Conservation (phyloP, 2,113 vertebrate species). For the Silurus glanis region DNA sequence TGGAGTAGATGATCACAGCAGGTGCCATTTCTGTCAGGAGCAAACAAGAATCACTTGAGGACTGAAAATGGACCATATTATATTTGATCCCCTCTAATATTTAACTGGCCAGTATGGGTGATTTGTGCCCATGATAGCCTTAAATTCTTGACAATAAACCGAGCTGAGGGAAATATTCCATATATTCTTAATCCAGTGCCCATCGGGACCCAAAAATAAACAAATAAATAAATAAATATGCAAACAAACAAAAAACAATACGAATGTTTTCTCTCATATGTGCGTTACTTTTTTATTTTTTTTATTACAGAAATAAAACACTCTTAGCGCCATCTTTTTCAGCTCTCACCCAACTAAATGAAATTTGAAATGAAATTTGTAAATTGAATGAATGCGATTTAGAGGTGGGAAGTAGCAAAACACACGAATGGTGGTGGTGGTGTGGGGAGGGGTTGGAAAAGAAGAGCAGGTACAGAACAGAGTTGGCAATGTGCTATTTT, state of each 20-base stretch:
- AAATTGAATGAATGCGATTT: constrained; percentile 18
- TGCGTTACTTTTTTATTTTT: neutral
- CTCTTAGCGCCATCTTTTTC: constrained; percentile 28
- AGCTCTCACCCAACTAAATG: constrained; percentile 4
- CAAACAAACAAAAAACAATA: no score
- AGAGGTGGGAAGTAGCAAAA: constrained; percentile 25
- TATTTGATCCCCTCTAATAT: no score
- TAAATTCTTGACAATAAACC: no score
- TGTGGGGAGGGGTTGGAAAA: no score
- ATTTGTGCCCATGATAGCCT: no score
- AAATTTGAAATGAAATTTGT: constrained; percentile 13
- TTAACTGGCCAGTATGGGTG: no score
- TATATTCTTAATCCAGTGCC: neutral
- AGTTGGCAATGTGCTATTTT: constrained; percentile 37
- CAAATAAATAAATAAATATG: neutral
- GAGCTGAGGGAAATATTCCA: no score
- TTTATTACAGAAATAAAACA: neutral
- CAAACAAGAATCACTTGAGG: no score
- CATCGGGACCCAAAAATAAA: no score
- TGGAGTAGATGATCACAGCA: no score
- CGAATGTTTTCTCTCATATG: neutral
- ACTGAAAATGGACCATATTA: no score
- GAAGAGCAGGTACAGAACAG: neutral
- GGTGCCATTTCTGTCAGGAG: no score
- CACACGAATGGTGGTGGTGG: neutral